These are phyloP conservation scores for Clitarchus hookeri DNA, from an alignment of 2,888 invertebrate species.

Conservation along the genomic window DNA sequence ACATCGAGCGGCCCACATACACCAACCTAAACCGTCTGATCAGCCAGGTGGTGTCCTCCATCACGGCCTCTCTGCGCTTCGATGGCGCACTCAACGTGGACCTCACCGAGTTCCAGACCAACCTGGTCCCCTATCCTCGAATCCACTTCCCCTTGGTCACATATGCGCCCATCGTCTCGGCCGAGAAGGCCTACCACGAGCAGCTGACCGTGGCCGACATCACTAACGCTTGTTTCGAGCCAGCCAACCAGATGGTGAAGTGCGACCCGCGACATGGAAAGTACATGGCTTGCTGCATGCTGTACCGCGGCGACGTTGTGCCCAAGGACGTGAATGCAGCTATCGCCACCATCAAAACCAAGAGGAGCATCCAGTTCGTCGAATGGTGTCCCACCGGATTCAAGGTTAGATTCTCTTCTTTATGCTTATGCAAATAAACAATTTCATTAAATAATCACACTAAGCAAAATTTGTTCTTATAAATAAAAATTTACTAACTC, in stretches of 20 bases:
- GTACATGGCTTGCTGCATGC: slow-evolving; percentile 96
- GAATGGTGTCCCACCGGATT: slow-evolving; percentile 61
- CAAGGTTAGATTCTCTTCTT: no score
- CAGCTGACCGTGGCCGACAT: slow-evolving; percentile 90
- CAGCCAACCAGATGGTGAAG: slow-evolving; percentile 94
- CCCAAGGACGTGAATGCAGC: slow-evolving; percentile 53
- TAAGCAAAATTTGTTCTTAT: slow-evolving; percentile 51
- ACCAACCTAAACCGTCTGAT: slow-evolving; percentile 66
- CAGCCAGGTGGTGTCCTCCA: slow-evolving; percentile 63
- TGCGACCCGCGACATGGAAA: slow-evolving; percentile 92
- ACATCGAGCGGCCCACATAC: slow-evolving; percentile 64
- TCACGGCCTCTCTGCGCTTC: slow-evolving; percentile 64
- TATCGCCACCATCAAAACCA: slow-evolving; percentile 44
- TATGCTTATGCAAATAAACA: no score
- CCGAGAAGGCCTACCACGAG: slow-evolving; percentile 94
- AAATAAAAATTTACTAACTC: no score
- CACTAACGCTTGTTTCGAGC: slow-evolving; percentile 95
- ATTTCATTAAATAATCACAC: no score
- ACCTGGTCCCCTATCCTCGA: slow-evolving; percentile 65
- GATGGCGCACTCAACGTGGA: slow-evolving; percentile 67
- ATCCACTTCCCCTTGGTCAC: slow-evolving; percentile 66
- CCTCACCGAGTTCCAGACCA: slow-evolving; percentile 65
- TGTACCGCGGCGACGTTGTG: slow-evolving; percentile 57
- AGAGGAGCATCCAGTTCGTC: slow-evolving; percentile 56
- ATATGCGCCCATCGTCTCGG: slow-evolving; percentile 64